Evolutionary conservation across 2,113 vertebrate genomes (phyloP).

Genomic region (Bambusicola thoracicus): DNA sequence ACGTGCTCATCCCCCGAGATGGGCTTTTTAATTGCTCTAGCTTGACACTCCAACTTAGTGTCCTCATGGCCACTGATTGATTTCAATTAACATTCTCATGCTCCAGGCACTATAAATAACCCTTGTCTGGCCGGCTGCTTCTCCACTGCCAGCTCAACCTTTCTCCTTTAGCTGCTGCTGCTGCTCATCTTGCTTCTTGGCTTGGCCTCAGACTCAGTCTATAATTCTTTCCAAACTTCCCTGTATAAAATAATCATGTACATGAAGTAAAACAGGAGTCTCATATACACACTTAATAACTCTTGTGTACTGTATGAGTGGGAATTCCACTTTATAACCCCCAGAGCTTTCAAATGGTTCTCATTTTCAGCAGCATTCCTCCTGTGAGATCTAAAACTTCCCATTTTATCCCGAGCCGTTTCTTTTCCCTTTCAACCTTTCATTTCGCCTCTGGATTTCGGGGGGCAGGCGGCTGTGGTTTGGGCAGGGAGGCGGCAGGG

Average conservation of each 20-base stretch:
- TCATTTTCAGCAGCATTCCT: conserved; percentile 79
- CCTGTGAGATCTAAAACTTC: conserved; percentile 71
- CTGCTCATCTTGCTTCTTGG: conserved; percentile 77
- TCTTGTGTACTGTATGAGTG: conserved; percentile 81
- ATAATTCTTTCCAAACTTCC: conserved; percentile 84
- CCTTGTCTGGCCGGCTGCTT: conserved; percentile 53
- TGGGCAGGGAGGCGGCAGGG: conserved; percentile 9
- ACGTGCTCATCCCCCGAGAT: conserved; percentile 2
- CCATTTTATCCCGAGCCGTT: conserved; percentile 49
- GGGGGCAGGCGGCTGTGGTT: conserved; percentile 10
- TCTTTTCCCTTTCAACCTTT: conserved; percentile 63
- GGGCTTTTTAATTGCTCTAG: conserved; percentile 28
- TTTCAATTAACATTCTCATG: conserved; percentile 74
- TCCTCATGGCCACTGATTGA: conserved; percentile 44
- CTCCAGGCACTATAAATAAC: conserved; percentile 67
- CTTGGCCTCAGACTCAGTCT: conserved; percentile 78
- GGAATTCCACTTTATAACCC: conserved; percentile 82
- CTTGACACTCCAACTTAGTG: conserved; percentile 22
- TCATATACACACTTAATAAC: conserved; percentile 84
- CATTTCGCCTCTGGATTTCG: not conserved
- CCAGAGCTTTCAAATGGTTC: conserved; percentile 79
- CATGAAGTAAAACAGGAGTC: conserved; percentile 85
- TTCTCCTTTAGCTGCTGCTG: conserved; percentile 64
- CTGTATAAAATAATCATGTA: conserved; percentile 85
- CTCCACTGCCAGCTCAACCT: conserved; percentile 45